A percentile compares a stretch with the other conserved stretches of the same genome.
Evolutionary conservation across 2,797 vertebrate genomes (phyloP).

Genomic region (Ammospiza maritima): DNA sequence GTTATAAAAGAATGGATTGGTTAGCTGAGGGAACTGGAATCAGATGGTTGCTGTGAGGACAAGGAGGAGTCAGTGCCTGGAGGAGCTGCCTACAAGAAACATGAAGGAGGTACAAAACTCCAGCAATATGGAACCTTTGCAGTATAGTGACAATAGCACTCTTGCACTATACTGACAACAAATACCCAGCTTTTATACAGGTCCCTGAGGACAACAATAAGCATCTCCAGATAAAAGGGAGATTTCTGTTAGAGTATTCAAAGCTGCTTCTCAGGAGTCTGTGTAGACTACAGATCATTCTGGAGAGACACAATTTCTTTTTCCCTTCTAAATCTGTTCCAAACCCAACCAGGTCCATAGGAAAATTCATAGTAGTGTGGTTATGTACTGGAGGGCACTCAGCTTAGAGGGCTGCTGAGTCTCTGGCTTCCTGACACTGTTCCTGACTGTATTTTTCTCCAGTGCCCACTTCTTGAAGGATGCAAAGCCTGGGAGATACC

Average conservation of each 20-base stretch:
- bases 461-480: neutral
- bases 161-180: no score
- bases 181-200: neutral
- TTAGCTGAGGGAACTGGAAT: no score
- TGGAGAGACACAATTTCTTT: neutral
- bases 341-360: neutral
- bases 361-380: neutral
- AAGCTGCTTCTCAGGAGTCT: neutral
- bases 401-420: fast-evolving
- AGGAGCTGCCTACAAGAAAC: no score
- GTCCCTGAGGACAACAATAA: neutral
- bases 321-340: neutral
- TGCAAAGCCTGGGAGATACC: neutral
- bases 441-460: neutral
- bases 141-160: no score
- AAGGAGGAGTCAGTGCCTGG: no score
- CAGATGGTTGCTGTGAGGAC: no score
- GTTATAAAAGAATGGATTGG: no score
- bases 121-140: no score
- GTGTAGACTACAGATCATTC: neutral
- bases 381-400: neutral
- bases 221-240: neutral
- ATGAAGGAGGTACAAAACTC: no score
- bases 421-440: neutral
- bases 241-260: neutral